Percentiles rank a stretch among this genome's conserved stretches.
phyloP scores from a whole-genome alignment of 2,888 invertebrate species.

The Eueremaeus valkanovi region DNA sequence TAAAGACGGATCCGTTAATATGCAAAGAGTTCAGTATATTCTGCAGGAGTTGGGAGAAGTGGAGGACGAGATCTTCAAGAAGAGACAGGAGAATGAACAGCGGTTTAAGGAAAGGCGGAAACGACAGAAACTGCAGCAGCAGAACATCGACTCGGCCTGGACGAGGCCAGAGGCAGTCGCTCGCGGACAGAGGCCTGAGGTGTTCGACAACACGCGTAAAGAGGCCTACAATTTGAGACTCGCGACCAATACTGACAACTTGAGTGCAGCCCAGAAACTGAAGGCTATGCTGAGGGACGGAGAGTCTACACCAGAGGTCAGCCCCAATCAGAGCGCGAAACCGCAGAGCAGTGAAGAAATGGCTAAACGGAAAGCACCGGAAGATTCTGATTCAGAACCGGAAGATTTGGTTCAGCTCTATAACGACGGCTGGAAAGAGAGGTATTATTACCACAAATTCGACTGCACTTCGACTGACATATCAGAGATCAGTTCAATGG shows the following conservation, averaged over 20 bases:
- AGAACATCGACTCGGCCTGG: slow-evolving; percentile 57
- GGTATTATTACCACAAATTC: slow-evolving; percentile 88
- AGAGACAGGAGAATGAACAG: slow-evolving; percentile 62
- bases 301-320: neutral
- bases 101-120: slow-evolving; percentile 52
- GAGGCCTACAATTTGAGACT: slow-evolving; percentile 33
- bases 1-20: slow-evolving; percentile 76
- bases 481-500: no score
- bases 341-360: slow-evolving; percentile 47
- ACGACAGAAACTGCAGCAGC: slow-evolving; percentile 74
- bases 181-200: neutral
- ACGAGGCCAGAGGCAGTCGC: slow-evolving; percentile 35
- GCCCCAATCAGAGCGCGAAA: neutral
- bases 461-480: slow-evolving; percentile 73
- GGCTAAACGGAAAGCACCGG: slow-evolving; percentile 42
- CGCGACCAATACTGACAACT: slow-evolving; percentile 45
- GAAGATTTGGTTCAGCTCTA: slow-evolving; percentile 85
- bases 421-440: slow-evolving; percentile 93
- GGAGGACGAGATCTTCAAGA: slow-evolving; percentile 53
- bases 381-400: slow-evolving; percentile 72
- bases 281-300: slow-evolving; percentile 56
- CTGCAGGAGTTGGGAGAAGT: slow-evolving; percentile 49
- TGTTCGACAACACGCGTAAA: slow-evolving; percentile 10
- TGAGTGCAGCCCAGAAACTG: slow-evolving; percentile 53
- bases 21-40: slow-evolving; percentile 78